Evolutionary conservation across 2,797 vertebrate genomes (phyloP), one percentile per base, ranked within the genome.

Genomic region (Danio jaintianensis): DNA sequence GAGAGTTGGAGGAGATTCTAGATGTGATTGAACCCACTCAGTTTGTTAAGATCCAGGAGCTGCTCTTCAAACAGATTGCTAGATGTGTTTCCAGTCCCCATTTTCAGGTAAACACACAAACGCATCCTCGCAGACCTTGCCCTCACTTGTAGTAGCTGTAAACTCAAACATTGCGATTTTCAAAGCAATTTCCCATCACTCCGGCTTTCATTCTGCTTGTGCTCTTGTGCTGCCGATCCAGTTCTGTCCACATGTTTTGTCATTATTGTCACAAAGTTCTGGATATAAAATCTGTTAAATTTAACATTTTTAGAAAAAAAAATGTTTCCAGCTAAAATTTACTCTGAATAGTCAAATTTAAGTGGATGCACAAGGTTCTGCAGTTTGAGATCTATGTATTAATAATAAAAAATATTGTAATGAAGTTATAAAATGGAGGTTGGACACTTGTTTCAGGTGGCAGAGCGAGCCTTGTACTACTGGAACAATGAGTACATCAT

Each of bases 401-500:
- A 3, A 20, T 36, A 45, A 50, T n/a, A 18, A 42, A 5, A n/a
- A 40, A n/a, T 40, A 40, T 62, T 36, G 7, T 11, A 50, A n/a
- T 12, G 48, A 9, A 5, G 2, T 4, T 29, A 68, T 56, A 22
- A 43, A 38, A 48, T 68, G n/a, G 3, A 0, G 62, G 0, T 53
- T 50, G 1, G 36, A 16, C n/a, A 12, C 53, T 4, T 5, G 10
- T 72, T 45, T 22, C 90, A 99, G 98, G 98, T 99, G 83, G 98
- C 98, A 15, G 98, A 99, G 89, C 94, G 98, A 89, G 96, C 98
- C 0, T 93, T 99, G 70, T 99, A 98, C 93, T 99, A 98, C 93
- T 99, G 98, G 98, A 99, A 99, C 95, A 99, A 99, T 12, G 98
- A 99, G 88, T 99, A 99, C 92, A 99, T 99, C 92, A 99, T 99